Base-by-base conservation (phyloP, 2,113 vertebrate species). In the Sardina pilchardus region DNA sequence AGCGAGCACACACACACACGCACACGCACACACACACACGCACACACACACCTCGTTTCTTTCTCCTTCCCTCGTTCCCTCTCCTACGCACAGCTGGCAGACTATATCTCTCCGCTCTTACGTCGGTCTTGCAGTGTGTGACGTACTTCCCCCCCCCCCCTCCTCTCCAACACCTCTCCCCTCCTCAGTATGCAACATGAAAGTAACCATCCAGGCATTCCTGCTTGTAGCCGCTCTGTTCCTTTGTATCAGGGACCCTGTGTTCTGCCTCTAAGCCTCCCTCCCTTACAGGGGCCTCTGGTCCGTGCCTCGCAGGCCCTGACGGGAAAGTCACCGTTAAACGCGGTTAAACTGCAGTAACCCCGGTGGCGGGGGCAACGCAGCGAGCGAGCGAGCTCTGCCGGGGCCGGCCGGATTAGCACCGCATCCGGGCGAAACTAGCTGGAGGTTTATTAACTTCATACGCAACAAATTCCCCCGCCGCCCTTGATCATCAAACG, bases 201-300 rank as follows among this genome's bases (percentile, higher is more conserved):
- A 78, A 78, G 71, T 36, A 36, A 78, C 71, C 26, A 78, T 36
- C 71, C 71, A 78, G 26, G 71, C 34, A 78, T 78, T 78, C 71
- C 71, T 78, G 71, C 30, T 36, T 36, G 30, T 16, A 78, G 39
- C 30, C 30, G 36, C 16, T 12, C 30, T 34, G 71, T 36, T 78
- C 4, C 71, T 78, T 78, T 34, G 26, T 30, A 14, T 26, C 26
- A 30, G 67, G 34, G 67, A 75, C 67, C 26, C 30, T 63, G 24
- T 63, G 59, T 63, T 5, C 59, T 63, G 39, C 9, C 30, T 3
- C 71, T 16, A 34, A 36, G 71, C 30, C 30, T 34, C 2, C 12
- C 14, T 14, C 71, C 71, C 26, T 36, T 34, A 14, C 71, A 17
- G 34, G 48, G 63, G n/a, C 63, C 63, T 67, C 26, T 14, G n/a